Evolutionary conservation across 2,113 vertebrate genomes (phyloP).

Genomic region (Neofelis nebulosa): DNA sequence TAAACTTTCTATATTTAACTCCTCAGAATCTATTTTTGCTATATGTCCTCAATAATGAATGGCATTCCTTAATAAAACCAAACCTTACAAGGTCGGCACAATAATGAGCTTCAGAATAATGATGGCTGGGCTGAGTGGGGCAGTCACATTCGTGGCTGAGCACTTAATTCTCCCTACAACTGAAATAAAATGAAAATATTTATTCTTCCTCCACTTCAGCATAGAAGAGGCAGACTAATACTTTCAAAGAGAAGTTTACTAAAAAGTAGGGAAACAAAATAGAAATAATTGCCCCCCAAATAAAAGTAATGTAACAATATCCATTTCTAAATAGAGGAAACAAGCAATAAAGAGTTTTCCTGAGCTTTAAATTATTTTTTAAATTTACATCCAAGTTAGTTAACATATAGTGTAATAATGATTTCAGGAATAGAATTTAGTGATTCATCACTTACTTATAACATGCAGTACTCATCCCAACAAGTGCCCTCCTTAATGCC

Average conservation of each 20-base stretch:
- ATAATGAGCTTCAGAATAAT: constrained; percentile 68
- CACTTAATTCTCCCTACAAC: constrained; percentile 32
- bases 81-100: constrained; percentile 64
- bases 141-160: not conserved
- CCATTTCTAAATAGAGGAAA: constrained; percentile 43
- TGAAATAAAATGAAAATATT: constrained; percentile 59
- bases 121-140: constrained; percentile 13
- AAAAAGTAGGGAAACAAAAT: constrained; percentile 40
- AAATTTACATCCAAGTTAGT: no score
- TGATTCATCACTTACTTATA: no score
- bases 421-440: no score
- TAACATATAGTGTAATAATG: no score
- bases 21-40: constrained; percentile 71
- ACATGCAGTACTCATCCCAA: no score
- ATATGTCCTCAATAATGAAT: constrained; percentile 72
- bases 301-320: constrained; percentile 40
- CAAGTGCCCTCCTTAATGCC: no score
- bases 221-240: constrained; percentile 20
- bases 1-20: constrained; percentile 76
- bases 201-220: constrained; percentile 30
- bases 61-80: constrained; percentile 71
- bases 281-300: not conserved
- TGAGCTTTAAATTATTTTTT: not conserved
- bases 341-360: not conserved
- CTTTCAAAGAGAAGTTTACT: constrained; percentile 57